Evolutionary conservation across 2,113 vertebrate genomes (phyloP), one percentile per base, ranked within the genome.

Genomic region (Geococcyx californianus): DNA sequence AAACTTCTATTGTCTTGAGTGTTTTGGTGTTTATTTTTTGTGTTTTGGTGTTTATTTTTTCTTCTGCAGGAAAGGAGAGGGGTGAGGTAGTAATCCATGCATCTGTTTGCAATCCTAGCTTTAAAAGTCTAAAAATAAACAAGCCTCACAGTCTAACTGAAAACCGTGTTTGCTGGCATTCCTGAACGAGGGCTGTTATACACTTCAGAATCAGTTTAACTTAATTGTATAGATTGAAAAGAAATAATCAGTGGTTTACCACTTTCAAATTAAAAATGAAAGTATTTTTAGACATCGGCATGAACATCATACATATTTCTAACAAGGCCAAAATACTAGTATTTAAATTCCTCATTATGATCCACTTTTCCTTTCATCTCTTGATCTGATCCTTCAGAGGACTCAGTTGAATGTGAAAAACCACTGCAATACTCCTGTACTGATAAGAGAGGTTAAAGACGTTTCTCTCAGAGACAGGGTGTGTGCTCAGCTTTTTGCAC

Each of bases 51-150:
- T 97, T 98, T 97, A 87, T 97, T 97, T 97, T 97, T 96, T 29
- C 54, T 97, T 93, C 73, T 92, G 74, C 54, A 89, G 62, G 69
- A 84, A 94, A 82, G 38, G 7, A 68, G 52, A 26, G 29, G 38
- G 42, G 9, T 45, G 31, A 34, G 40, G 75, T 84, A 59, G 31
- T 67, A 23, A 45, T 66, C 70, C 54, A 51, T 93, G 84, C 95
- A 97, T 97, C 96, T 97, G 96, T 94, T 98, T 96, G 84, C 89
- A 97, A 95, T 96, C 81, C 72, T 81, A 67, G 55, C 80, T 92
- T 96, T 95, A 94, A 95, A 96, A 74, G 21, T 56, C 90, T 97
- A 91, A 96, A 98, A 97, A 94, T 87, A 97, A 90, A 93, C 59
- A 87, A 63, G 13, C 14, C 33, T 3, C 26, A 28, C 42, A 45